Percentiles rank a stretch among this genome's conserved stretches.
phyloP scores from a whole-genome alignment of 1,140 invertebrate species.

The Drosophila simulans region DNA sequence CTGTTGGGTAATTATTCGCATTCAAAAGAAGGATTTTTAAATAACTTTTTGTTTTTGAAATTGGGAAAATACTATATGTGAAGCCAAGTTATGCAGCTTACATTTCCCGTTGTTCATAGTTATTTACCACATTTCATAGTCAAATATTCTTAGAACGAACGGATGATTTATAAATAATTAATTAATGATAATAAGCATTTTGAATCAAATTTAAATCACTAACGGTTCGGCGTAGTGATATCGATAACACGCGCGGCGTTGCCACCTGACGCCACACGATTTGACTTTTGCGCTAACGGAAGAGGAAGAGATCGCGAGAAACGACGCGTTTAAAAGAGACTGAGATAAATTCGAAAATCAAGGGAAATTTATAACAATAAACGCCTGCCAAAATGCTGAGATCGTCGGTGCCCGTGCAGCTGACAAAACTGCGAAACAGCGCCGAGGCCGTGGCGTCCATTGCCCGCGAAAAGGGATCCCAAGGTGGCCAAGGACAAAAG shows the following conservation, averaged over 20 bases:
- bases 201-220: background rate
- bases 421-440: constrained; percentile 49
- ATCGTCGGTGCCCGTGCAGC: constrained; percentile 21
- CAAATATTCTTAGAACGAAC: too few species aligned
- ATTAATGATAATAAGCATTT: too few species aligned
- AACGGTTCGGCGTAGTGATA: background rate
- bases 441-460: constrained; percentile 44
- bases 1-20: background rate
- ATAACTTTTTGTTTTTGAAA: too few species aligned
- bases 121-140: too few species aligned
- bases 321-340: constrained; percentile 39
- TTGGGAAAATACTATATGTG: too few species aligned
- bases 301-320: constrained; percentile 30
- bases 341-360: background rate
- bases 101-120: too few species aligned
- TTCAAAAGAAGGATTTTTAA: too few species aligned
- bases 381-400: constrained; percentile 10
- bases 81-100: too few species aligned
- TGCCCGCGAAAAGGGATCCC: constrained; percentile 49
- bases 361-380: background rate
- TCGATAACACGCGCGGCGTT: constrained; percentile 38
- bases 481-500: constrained; percentile 8
- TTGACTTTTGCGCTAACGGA: constrained; percentile 78
- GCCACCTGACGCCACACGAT: constrained; percentile 38
- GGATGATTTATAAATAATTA: too few species aligned